phyloP scores from a whole-genome alignment of 2,797 vertebrate species.

The Clarias platycephalus region DNA sequence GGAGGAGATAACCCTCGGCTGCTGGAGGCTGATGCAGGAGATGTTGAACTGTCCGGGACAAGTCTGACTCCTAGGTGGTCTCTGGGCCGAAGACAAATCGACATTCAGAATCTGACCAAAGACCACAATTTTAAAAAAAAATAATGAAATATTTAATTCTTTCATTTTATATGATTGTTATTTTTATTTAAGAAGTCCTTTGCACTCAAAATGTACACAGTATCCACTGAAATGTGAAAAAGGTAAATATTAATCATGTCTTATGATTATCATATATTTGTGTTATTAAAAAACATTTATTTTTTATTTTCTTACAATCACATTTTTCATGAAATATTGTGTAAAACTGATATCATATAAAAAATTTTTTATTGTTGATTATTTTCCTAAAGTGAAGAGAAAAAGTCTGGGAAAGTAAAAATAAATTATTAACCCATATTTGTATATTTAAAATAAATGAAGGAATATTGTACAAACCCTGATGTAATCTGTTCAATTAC shows the following conservation, averaged over 20 bases:
- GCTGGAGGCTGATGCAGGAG: slow-evolving; percentile 56
- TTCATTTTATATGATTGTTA: neutral
- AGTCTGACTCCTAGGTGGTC: slow-evolving; percentile 61
- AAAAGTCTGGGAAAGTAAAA: neutral
- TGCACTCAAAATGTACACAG: neutral
- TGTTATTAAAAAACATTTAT: neutral
- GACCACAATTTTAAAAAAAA: neutral
- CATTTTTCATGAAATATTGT: neutral
- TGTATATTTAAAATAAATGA: neutral
- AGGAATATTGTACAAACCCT: neutral
- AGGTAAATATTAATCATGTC: no score
- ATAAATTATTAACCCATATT: neutral
- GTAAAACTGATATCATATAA: no score
- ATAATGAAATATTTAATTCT: no score
- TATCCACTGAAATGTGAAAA: no score
- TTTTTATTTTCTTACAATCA: neutral
- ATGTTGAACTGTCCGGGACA: slow-evolving; percentile 65
- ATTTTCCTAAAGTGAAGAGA: neutral
- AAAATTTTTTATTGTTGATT: neutral
- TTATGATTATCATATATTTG: neutral
- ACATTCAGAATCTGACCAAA: neutral
- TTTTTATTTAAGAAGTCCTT: neutral
- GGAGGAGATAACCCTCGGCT: slow-evolving; percentile 59
- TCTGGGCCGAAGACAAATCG: slow-evolving; percentile 2
- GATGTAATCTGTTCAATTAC: neutral